Base-by-base conservation (phyloP, 2,113 vertebrate genomes). In the Scortum barcoo region DNA sequence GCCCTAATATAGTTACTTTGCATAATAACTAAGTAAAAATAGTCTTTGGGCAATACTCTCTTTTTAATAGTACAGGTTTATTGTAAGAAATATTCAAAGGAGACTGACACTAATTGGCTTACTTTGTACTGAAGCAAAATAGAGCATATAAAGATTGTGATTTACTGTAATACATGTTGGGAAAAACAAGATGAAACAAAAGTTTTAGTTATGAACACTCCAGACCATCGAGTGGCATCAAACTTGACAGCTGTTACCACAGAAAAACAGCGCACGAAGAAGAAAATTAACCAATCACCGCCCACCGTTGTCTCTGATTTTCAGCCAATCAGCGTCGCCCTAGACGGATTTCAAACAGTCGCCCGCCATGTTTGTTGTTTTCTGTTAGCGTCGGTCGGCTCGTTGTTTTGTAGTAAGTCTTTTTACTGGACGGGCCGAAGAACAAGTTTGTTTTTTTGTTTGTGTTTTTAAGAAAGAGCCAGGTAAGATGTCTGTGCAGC, bases 341-440 rank as follows among this genome's bases (percentile, higher is more conserved):
- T 36, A 2, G 10, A n/a, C 3, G 1, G 58, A 66, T 86, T 94
- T 95, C 79, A 89, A 95, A 95, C 82, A n/a, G 24, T 53, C 65
- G 54, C 66, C 86, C 91, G 94, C 93, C 90, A 89, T 91, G 72
- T 82, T 3, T 72, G 63, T 62, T 56, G 61, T 48, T 54, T 6
- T 36, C 17, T 26, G 4, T 2, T 9, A 19, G 8, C 1, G 20
- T 17, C 0, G 60, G 38, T 10, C 0, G 20, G 42, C 72, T 5
- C 14, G 70, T 71, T 60, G 16, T n/a, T n/a, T n/a, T 22, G 33
- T 1, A 2, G 16, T 19, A 1, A 20, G 20, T 54, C 0, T 38
- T 26, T 60, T 85, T 61, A 61, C 11, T 1, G 4, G 3, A 2
- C 19, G 1, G 1, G 0, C 2, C 2, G 60, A 22, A 24, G 28